Conservation (phyloP, 2,797 vertebrate species). For the Enteromius argenteus region DNA sequence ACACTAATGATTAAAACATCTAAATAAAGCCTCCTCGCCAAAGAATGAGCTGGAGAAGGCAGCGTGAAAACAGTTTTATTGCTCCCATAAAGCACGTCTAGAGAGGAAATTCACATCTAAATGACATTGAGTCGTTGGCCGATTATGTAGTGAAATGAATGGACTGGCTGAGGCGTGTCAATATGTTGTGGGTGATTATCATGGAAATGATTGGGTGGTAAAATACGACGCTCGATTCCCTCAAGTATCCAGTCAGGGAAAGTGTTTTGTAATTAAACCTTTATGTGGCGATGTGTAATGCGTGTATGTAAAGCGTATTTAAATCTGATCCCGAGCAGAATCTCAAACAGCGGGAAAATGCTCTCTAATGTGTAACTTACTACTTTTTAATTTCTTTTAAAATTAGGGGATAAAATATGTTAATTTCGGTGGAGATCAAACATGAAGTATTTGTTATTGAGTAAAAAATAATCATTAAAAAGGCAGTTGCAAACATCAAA, state of each 20-base stretch:
- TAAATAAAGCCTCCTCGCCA: constrained; percentile 72
- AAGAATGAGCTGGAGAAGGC: constrained; percentile 60
- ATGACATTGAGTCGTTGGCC: constrained; percentile 48
- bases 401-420: constrained; percentile 47
- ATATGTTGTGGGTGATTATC: constrained; percentile 54
- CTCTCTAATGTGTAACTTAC: constrained; percentile 16
- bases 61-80: constrained; percentile 54
- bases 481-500: constrained; percentile 47
- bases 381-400: constrained; percentile 36
- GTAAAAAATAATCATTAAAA: constrained; percentile 31
- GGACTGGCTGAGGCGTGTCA: constrained; percentile 45
- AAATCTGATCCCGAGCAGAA: constrained; percentile 18
- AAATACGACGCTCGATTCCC: constrained; percentile 52
- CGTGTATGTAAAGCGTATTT: constrained; percentile 27
- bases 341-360: constrained; percentile 29
- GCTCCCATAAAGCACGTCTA: constrained; percentile 51
- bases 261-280: constrained; percentile 42
- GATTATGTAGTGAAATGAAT: constrained; percentile 52
- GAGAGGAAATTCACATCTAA: constrained; percentile 46
- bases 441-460: constrained; percentile 52
- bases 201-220: constrained; percentile 56
- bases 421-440: constrained; percentile 53
- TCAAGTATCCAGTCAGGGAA: constrained; percentile 56
- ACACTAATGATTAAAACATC: constrained; percentile 87
- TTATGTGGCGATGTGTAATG: constrained; percentile 21